Evolutionary conservation across 2,888 invertebrate genomes (phyloP).

Genomic region (Hypomecis atomaria): DNA sequence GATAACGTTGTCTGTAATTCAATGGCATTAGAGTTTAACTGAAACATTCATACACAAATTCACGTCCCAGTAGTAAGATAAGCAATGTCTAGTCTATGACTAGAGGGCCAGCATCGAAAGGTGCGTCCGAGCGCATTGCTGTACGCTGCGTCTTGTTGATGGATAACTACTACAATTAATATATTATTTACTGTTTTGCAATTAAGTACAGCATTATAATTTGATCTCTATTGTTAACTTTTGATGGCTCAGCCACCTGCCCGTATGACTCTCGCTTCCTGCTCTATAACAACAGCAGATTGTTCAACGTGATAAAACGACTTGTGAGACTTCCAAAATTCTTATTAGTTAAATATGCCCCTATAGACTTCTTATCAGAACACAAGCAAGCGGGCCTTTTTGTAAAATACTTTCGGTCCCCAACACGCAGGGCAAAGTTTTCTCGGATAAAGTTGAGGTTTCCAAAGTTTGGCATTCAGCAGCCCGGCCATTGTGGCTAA

Average conservation of each 20-base stretch:
- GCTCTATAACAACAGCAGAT: slow-evolving; percentile 20
- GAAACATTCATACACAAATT: no score
- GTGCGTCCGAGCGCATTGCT: no score
- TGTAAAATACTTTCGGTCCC: slow-evolving; percentile 64
- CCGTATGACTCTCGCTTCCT: slow-evolving; percentile 9
- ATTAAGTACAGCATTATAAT: not conserved
- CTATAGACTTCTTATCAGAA: slow-evolving; percentile 54
- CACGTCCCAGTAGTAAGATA: no score
- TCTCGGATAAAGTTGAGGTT: slow-evolving; percentile 73
- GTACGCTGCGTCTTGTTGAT: no score
- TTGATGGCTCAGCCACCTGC: not conserved
- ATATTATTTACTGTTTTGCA: no score
- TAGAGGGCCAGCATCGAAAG: no score
- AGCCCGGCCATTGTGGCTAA: slow-evolving; percentile 78
- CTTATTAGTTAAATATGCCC: slow-evolving; percentile 38
- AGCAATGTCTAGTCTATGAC: no score
- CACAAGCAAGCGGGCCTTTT: slow-evolving; percentile 58
- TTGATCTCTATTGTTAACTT: not conserved
- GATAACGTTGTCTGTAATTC: slow-evolving; percentile 2
- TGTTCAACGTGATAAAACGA: slow-evolving; percentile 24
- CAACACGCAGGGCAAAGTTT: slow-evolving; percentile 60
- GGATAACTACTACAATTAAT: no score
- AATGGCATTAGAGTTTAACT: no score
- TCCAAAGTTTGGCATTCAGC: slow-evolving; percentile 72
- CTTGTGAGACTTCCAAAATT: slow-evolving; percentile 29